Evolutionary conservation across 2,888 invertebrate genomes (phyloP), one percentile per base, ranked within the genome.

Genomic region (Phragmatobia fuliginosa): DNA sequence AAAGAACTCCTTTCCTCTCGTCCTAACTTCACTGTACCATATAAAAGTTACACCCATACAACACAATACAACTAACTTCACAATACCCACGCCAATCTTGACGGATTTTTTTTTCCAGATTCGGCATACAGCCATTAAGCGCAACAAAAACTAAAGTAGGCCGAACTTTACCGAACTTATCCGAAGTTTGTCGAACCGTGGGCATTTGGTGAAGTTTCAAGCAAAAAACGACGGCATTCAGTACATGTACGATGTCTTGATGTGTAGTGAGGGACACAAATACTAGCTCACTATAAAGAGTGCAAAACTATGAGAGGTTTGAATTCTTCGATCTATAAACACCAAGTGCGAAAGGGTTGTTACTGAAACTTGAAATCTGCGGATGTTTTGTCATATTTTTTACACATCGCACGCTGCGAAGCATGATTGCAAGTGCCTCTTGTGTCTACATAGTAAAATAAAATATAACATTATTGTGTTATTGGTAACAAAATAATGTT

Each of bases 111-210:
- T 67, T 41, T 31, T 56, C 32, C 6, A 59, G 38, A 77, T 72
- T 74, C 74, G 62, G 70, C 64, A 67, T 68, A 61, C 52, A 60
- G 67, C 80, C 80, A 78, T 82, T 79, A 82, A 72, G 72, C 61
- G 74, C 58, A 74, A 76, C 75, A 80, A 80, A 82, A 81, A 78
- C 72, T 71, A 62, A 76, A 82, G 74, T 79, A 73, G 77, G 75
- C 49, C 83, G 66, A 76, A 79, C 66, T 76, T 66, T 60, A 36
- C 41, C 62, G 65, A 65, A 68, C 25, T 67, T 62, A n/a, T 4
- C 38, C 66, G 67, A 65, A 69, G 60, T 65, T 68, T 61, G 7
- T 62, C 71, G 66, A 68, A 67, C 52, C 68, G 56, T 68, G 49
- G 62, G 52, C 63, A 70, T 71, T 73, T 74, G 72, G 65, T 28